A percentile compares a stretch with the other conserved stretches of the same genome.
Evolutionary conservation across 2,888 invertebrate genomes (phyloP).

Genomic region (Heteropelma amictum): DNA sequence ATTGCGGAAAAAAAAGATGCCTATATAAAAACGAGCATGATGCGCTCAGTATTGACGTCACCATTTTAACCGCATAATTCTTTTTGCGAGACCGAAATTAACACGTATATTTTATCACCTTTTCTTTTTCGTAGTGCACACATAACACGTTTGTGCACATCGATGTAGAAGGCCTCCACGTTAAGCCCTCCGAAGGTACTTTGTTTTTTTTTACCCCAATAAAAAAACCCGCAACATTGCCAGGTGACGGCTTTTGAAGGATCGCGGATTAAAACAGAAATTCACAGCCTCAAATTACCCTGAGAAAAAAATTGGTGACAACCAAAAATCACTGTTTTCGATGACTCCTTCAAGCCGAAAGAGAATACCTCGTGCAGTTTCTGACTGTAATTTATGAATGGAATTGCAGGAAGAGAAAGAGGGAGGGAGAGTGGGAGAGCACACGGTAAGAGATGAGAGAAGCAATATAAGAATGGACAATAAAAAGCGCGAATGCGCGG

Average conservation of each 20-base stretch:
- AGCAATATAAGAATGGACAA: constrained; percentile 53
- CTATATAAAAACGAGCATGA: neutral
- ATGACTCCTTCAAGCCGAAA: neutral
- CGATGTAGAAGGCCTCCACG: constrained; percentile 6
- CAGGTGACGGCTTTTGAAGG: too few relatives aligned
- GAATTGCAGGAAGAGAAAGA: constrained; percentile 31
- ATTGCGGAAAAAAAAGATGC: constrained; percentile 17
- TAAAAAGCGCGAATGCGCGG: constrained; percentile 52
- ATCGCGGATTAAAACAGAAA: neutral
- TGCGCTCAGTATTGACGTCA: constrained; percentile 44
- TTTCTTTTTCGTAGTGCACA: constrained; percentile 23
- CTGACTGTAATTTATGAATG: constrained; percentile 46
- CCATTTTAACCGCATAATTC: constrained; percentile 53
- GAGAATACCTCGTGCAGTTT: constrained; percentile 19
- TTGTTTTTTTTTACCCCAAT: neutral
- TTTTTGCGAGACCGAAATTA: constrained; percentile 49
- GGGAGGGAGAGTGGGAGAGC: constrained; percentile 10
- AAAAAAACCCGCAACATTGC: too few relatives aligned
- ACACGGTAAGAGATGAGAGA: constrained; percentile 23
- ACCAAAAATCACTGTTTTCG: too few relatives aligned
- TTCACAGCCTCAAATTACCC: too few relatives aligned
- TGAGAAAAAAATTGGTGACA: too few relatives aligned
- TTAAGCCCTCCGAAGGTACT: neutral
- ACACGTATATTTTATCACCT: too few relatives aligned
- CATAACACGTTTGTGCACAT: constrained; percentile 16